phyloP scores from a whole-genome alignment of 2,113 vertebrate species.

The Plecotus auritus region DNA sequence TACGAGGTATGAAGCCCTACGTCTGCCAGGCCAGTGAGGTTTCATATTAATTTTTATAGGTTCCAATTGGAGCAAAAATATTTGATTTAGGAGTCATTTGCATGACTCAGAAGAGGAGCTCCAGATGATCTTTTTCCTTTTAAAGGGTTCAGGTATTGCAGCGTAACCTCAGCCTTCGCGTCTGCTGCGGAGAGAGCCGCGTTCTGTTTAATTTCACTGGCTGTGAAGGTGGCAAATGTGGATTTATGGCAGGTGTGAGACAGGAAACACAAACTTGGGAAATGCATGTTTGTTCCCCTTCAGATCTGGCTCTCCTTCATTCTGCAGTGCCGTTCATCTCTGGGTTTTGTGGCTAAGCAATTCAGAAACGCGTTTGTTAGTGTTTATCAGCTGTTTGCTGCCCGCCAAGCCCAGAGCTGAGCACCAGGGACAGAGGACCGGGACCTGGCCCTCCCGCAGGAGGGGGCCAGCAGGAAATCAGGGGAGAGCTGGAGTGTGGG shows the following conservation, averaged over 20 bases:
- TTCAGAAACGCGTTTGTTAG: neutral
- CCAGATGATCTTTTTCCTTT: constrained; percentile 40
- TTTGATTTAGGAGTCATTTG: constrained; percentile 68
- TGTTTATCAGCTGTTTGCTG: neutral
- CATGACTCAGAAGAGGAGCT: constrained; percentile 58
- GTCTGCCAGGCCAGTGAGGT: constrained; percentile 65
- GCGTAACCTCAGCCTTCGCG: constrained; percentile 39
- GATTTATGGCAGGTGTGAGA: constrained; percentile 67
- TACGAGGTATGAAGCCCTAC: constrained; percentile 46
- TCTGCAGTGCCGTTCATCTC: neutral
- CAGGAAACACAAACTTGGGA: constrained; percentile 62
- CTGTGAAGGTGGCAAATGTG: constrained; percentile 71
- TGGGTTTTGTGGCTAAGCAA: neutral
- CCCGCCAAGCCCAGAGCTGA: neutral
- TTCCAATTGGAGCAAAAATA: constrained; percentile 70
- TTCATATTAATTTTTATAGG: constrained; percentile 69
- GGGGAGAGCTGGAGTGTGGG: neutral
- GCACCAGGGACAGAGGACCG: rapidly evolving
- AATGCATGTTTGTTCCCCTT: neutral
- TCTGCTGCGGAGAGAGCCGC: constrained; percentile 29
- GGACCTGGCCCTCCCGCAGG: neutral
- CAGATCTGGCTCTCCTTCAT: neutral
- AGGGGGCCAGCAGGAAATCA: neutral
- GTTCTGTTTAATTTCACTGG: constrained; percentile 62
- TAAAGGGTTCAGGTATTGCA: constrained; percentile 70